Evolutionary conservation across 2,113 vertebrate genomes (phyloP), one percentile per base, ranked within the genome.

Genomic region (Zapornia atra): DNA sequence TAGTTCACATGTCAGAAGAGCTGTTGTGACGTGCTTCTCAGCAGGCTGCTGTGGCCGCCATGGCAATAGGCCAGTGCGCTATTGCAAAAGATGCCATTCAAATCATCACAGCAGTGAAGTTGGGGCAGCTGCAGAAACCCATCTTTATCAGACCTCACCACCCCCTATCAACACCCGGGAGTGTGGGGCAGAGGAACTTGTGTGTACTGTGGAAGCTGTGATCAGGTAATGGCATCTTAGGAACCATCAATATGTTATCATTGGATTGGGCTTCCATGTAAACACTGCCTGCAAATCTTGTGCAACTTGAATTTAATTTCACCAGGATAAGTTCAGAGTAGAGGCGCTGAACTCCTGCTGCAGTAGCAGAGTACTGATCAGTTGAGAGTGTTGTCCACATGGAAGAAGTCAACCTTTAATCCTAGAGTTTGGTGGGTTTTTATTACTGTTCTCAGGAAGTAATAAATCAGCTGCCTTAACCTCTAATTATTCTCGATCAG

Each of bases 1-100:
- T 91, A 99, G 99, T 97, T 99, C 99, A 12, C 99, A 99, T 19
- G 99, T 99, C 54, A 98, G 99, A 80, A 99, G 99, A 93, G 99
- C 99, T 4, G 99, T 99, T 12, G 99, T 99, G 96, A 99, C 99
- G 8, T 99, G 99, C 98, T 99, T 99, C 98, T 99, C 99, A 12
- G 99, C 99, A 1, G 99, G 99, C 94, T 99, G 99, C 98, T 99
- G 99, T 10, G 99, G 98, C 97, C 99, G 99, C 83, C 99, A 99
- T 65, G 99, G 99, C 92, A 99, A 99, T 98, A 97, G 99, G 94
- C 99, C 99, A 1, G 99, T 99, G 96, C 99, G 99, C 93, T 99
- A 99, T 89, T 99, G 99, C 98, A 99, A 99, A 92, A 98, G 99
- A 94, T 99, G 99, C 97, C 99, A 99, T 98, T 99, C 99, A 12